Percentiles rank a stretch among this genome's conserved stretches.
Evolutionary conservation across 1,140 invertebrate species (phyloP).

Genomic region (Olivierus martensii): DNA sequence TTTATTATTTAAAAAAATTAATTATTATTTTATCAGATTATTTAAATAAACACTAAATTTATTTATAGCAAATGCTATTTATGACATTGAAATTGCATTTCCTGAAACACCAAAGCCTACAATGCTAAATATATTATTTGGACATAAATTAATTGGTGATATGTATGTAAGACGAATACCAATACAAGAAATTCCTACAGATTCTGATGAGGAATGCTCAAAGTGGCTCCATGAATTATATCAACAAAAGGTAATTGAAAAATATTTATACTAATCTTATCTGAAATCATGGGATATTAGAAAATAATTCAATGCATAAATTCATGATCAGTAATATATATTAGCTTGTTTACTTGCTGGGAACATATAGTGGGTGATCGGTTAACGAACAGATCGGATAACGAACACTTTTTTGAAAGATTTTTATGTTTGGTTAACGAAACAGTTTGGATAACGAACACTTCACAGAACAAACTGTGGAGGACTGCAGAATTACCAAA

Average conservation of each 20-base stretch:
- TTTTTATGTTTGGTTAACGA: too few species aligned
- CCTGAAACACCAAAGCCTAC: conserved; percentile 39
- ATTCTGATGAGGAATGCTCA: conserved; percentile 53
- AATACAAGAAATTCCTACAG: conserved; percentile 59
- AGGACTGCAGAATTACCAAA: too few species aligned
- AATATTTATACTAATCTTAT: conserved; percentile 8
- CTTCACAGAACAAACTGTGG: too few species aligned
- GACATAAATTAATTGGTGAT: conserved; percentile 55
- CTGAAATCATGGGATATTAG: neutral
- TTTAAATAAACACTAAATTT: neutral
- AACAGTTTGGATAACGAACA: too few species aligned
- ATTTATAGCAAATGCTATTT: conserved; percentile 14
- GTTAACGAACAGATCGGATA: too few species aligned
- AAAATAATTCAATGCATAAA: neutral
- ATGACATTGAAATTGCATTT: conserved; percentile 21
- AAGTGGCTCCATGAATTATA: conserved; percentile 70
- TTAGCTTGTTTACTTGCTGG: neutral
- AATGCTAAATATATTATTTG: conserved; percentile 64
- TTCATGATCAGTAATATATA: neutral
- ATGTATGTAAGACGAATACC: conserved; percentile 68
- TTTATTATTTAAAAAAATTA: too few species aligned
- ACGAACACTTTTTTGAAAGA: too few species aligned
- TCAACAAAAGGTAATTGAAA: conserved; percentile 48
- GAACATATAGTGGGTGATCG: too few species aligned
- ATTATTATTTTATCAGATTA: too few species aligned